Percentiles rank a stretch among this genome's conserved stretches.
phyloP scores from a whole-genome alignment of 2,113 vertebrate species.

The Lethenteron camtschaticum region DNA sequence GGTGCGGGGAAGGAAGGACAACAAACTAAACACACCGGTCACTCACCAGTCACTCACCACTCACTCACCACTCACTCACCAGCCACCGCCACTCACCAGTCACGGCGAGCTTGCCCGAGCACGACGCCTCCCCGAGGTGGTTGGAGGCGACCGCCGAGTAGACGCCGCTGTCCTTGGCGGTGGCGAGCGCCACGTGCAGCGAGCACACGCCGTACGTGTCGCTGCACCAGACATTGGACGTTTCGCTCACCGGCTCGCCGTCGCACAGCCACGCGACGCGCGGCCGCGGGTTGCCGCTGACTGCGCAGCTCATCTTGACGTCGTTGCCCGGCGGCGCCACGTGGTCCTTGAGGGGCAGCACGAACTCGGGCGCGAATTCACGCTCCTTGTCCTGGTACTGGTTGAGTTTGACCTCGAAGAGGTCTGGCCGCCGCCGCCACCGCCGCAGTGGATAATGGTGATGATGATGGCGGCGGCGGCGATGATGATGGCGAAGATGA shows the following conservation, averaged over 20 bases:
- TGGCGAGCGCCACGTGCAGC: conserved; percentile 19
- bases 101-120: conserved; percentile 19
- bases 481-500: too few relatives aligned
- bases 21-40: too few relatives aligned
- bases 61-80: neutral
- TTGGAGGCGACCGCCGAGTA: conserved; percentile 23
- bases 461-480: too few relatives aligned
- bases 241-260: conserved; percentile 15
- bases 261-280: conserved; percentile 18
- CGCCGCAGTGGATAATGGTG: too few relatives aligned
- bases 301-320: conserved; percentile 25
- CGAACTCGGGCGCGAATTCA: conserved; percentile 19
- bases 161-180: conserved; percentile 16
- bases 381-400: conserved; percentile 13
- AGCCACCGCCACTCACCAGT: conserved; percentile 13
- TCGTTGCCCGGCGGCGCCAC: conserved; percentile 13
- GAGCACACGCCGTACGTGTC: conserved; percentile 19
- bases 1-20: too few relatives aligned
- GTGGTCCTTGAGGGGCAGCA: conserved; percentile 19
- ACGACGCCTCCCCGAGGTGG: conserved; percentile 17
- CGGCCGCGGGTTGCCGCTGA: conserved; percentile 18
- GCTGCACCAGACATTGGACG: conserved; percentile 20
- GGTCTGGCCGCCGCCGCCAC: conserved; percentile 13
- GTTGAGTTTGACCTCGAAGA: conserved; percentile 13
- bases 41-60: neutral